These are phyloP conservation scores for Myoxocephalus aenaeus DNA, from an alignment of 2,797 vertebrate genomes.

Conservation along the genomic window DNA sequence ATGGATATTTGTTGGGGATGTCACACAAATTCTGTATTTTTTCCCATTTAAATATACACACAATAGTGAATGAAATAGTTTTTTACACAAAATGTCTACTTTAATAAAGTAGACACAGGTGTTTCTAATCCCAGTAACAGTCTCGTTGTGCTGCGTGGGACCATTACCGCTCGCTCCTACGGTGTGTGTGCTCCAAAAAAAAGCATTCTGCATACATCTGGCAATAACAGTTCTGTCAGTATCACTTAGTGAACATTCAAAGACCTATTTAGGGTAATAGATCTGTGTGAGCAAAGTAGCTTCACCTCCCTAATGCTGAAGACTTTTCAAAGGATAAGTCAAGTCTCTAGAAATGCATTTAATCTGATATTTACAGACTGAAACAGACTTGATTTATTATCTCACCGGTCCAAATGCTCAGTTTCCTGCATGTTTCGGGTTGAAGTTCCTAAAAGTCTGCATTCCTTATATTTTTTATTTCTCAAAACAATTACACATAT, in stretches of 20 bases:
- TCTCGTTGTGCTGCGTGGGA: not conserved
- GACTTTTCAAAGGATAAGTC: not conserved
- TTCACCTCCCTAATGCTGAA: not conserved
- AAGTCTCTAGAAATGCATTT: not conserved
- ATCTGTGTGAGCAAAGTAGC: not conserved
- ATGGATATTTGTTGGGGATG: not conserved
- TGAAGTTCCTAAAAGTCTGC: not conserved
- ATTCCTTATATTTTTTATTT: not conserved
- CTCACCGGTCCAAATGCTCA: not conserved
- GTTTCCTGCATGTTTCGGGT: not conserved
- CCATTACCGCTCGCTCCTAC: not conserved
- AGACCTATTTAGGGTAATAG: slow-evolving; percentile 1
- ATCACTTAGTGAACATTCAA: not conserved
- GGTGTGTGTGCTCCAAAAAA: no score
- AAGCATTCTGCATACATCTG: not conserved
- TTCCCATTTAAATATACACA: not conserved
- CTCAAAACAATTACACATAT: not conserved
- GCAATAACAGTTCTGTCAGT: not conserved
- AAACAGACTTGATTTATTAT: not conserved
- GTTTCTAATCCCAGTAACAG: no score
- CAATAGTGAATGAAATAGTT: not conserved
- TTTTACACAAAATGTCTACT: no score
- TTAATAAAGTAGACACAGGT: not conserved
- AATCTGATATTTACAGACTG: not conserved
- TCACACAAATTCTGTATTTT: not conserved